Conservation (phyloP, 2,113 vertebrate genomes). For the Mellivora capensis region DNA sequence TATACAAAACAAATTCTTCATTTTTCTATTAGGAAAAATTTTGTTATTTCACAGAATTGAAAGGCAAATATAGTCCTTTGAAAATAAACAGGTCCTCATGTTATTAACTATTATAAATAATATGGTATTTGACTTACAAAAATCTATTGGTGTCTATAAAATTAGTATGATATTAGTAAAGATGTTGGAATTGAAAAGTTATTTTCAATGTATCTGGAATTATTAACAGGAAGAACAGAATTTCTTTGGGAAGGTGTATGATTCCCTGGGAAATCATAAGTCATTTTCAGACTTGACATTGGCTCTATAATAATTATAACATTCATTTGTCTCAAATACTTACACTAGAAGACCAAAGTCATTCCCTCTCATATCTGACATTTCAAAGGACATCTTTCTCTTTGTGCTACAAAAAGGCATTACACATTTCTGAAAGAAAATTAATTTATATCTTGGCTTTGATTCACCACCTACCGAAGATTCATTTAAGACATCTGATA, state of each 20-base stretch:
- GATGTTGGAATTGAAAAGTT: not conserved
- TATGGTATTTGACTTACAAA: not conserved
- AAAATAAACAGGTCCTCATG: not conserved
- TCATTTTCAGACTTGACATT: not conserved
- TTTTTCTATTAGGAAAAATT: not conserved
- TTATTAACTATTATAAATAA: not conserved
- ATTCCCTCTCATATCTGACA: conserved; percentile 29
- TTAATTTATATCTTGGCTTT: conserved; percentile 50
- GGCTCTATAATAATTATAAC: not conserved
- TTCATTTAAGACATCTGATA: conserved; percentile 51
- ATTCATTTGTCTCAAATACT: not conserved
- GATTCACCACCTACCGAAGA: conserved; percentile 34
- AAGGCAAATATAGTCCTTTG: not conserved
- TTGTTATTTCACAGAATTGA: not conserved
- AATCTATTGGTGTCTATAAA: not conserved
- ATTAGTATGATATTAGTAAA: not conserved
- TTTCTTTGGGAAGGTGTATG: not conserved
- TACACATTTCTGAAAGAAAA: conserved; percentile 36
- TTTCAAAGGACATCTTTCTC: conserved; percentile 47
- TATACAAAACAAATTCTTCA: not conserved
- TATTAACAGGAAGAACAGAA: not conserved
- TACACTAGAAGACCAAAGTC: not conserved
- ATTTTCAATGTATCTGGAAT: not conserved
- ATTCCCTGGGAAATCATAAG: not conserved
- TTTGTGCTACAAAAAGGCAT: conserved; percentile 14